phyloP scores from a whole-genome alignment of 2,888 invertebrate species.

The Conistra vaccinii region DNA sequence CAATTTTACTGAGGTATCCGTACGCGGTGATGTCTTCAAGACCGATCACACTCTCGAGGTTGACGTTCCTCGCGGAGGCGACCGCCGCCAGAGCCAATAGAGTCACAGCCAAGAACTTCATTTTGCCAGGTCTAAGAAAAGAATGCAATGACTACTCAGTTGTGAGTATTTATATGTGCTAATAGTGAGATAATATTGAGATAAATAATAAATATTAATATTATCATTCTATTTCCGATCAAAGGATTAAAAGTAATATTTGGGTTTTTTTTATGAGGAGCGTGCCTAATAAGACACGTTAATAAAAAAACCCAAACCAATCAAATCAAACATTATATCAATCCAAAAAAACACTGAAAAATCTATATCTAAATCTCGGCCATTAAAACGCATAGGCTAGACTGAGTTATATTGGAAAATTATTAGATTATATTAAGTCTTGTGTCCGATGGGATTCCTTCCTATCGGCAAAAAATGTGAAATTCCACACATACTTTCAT shows the following conservation, averaged over 20 bases:
- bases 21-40: conserved; percentile 59
- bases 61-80: conserved; percentile 42
- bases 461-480: too few species aligned
- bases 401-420: too few species aligned
- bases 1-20: conserved; percentile 46
- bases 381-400: too few species aligned
- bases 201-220: neutral
- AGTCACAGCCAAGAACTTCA: conserved; percentile 47
- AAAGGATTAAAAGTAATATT: neutral
- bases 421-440: too few species aligned
- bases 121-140: conserved; percentile 18
- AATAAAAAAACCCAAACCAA: neutral
- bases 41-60: conserved; percentile 43
- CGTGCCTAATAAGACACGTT: too few species aligned
- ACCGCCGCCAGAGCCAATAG: conserved; percentile 57
- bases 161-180: neutral
- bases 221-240: neutral
- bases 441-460: too few species aligned
- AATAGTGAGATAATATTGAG: neutral
- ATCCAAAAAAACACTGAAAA: too few species aligned
- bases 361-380: too few species aligned
- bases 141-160: neutral
- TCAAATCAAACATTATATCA: too few species aligned
- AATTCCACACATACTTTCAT: too few species aligned
- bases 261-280: neutral